A percentile compares a stretch with the other conserved stretches of the same genome.
Evolutionary conservation across 2,113 vertebrate species (phyloP).

Genomic region (Pycnonotus jocosus): DNA sequence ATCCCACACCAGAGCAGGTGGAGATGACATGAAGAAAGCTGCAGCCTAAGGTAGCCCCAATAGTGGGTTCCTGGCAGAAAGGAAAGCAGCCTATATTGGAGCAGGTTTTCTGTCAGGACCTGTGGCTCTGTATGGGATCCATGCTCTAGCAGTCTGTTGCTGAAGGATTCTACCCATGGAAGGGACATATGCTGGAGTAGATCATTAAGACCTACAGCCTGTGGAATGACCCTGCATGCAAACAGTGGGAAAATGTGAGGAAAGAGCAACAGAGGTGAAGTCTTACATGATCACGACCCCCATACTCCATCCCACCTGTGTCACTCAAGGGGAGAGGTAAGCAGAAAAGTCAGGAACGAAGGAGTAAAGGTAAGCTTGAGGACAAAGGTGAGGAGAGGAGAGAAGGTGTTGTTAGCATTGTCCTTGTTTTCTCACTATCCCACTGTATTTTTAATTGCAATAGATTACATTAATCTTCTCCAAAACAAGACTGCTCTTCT

Average conservation of each 20-base stretch:
- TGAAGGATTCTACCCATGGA: background rate
- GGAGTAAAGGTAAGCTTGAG: background rate
- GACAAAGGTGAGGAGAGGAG: background rate
- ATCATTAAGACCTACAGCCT: background rate
- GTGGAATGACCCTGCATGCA: background rate
- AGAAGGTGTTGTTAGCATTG: background rate
- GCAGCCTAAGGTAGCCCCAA: background rate
- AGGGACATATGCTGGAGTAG: background rate
- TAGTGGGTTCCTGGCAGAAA: background rate
- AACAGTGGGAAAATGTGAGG: background rate
- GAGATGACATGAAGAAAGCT: background rate
- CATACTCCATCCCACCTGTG: fast-evolving
- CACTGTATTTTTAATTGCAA: background rate
- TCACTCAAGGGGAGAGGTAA: background rate
- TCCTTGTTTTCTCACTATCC: background rate
- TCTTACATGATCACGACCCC: background rate
- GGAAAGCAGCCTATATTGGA: background rate
- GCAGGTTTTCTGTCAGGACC: background rate
- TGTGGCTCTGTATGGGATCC: fast-evolving
- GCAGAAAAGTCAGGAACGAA: background rate
- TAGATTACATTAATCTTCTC: background rate
- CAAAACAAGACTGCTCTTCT: background rate
- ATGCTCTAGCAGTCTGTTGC: background rate
- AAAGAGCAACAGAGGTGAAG: background rate
- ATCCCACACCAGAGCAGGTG: background rate